Evolutionary conservation across 2,888 invertebrate genomes (phyloP).

Genomic region (Sesia bembeciformis): DNA sequence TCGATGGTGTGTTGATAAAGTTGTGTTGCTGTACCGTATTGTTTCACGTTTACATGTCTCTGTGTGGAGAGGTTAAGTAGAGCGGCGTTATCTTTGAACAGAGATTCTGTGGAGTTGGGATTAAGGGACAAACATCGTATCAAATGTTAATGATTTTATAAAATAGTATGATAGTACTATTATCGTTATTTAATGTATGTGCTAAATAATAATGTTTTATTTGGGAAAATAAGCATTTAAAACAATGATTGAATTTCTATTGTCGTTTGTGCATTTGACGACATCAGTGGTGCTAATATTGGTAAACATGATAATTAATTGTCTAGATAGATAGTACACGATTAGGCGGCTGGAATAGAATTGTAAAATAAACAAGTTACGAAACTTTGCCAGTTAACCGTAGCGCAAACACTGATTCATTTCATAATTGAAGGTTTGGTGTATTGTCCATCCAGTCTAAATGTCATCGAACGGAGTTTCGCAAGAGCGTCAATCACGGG

Average conservation of each 20-base stretch:
- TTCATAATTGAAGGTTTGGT: conserved; percentile 62
- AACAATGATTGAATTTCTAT: too few species aligned
- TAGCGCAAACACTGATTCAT: conserved; percentile 12
- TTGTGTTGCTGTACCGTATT: conserved; percentile 70
- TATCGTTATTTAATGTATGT: neutral
- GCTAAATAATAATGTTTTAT: too few species aligned
- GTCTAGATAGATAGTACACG: too few species aligned
- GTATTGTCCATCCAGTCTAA: conserved; percentile 55
- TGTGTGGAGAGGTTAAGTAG: conserved; percentile 73
- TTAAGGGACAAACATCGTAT: conserved; percentile 32
- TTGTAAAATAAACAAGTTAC: too few species aligned
- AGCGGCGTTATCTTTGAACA: conserved; percentile 72
- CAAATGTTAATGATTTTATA: conserved; percentile 6
- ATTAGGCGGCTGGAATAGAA: too few species aligned
- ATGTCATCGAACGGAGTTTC: conserved; percentile 72
- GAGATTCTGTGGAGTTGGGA: conserved; percentile 61
- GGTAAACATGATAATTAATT: too few species aligned
- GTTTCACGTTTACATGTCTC: conserved; percentile 71
- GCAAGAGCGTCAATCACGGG: conserved; percentile 70
- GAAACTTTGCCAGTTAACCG: too few species aligned
- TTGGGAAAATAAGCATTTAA: too few species aligned
- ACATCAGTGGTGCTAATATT: too few species aligned
- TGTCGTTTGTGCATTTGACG: too few species aligned
- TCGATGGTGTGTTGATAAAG: conserved; percentile 32
- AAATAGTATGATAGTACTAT: neutral